A percentile compares a stretch with the other conserved stretches of the same genome.
These are phyloP conservation scores for Oncorhynchus masou DNA, from an alignment of 2,113 vertebrate species.

Conservation along the genomic window DNA sequence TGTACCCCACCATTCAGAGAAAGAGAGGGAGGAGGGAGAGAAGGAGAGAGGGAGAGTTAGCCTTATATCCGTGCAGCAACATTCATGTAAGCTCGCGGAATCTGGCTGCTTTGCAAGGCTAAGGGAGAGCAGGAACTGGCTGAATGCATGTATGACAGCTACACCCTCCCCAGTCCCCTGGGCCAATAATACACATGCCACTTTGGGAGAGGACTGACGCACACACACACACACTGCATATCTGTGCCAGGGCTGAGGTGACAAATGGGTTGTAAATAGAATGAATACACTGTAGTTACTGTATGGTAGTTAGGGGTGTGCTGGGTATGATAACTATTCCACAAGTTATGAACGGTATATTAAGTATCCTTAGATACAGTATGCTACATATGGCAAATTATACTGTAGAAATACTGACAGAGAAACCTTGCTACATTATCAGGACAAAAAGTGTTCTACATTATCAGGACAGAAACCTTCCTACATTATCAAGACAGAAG, in stretches of 20 bases:
- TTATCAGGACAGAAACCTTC: too few relatives aligned
- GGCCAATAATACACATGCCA: slow-evolving; percentile 48
- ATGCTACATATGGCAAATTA: neutral
- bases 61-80: too few relatives aligned
- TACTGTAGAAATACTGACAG: neutral
- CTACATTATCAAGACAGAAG: too few relatives aligned
- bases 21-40: too few relatives aligned
- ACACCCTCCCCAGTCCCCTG: slow-evolving; percentile 31
- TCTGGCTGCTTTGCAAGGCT: too few relatives aligned
- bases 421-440: too few relatives aligned
- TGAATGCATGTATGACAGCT: slow-evolving; percentile 23
- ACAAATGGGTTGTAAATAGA: slow-evolving; percentile 57
- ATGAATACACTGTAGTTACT: slow-evolving; percentile 44
- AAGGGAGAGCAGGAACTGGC: slow-evolving; percentile 3
- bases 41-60: too few relatives aligned
- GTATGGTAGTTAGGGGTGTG: slow-evolving; percentile 23
- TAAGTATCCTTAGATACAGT: neutral
- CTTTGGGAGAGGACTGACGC: slow-evolving; percentile 23
- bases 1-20: neutral
- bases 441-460: too few relatives aligned
- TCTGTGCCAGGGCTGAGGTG: slow-evolving; percentile 36
- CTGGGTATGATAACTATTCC: slow-evolving; percentile 14
- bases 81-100: too few relatives aligned
- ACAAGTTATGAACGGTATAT: slow-evolving; percentile 21
- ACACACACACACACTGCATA: neutral